Percentiles rank a stretch among this genome's conserved stretches.
Evolutionary conservation across 2,797 vertebrate species (phyloP).

Genomic region (Spinus olivaceus): DNA sequence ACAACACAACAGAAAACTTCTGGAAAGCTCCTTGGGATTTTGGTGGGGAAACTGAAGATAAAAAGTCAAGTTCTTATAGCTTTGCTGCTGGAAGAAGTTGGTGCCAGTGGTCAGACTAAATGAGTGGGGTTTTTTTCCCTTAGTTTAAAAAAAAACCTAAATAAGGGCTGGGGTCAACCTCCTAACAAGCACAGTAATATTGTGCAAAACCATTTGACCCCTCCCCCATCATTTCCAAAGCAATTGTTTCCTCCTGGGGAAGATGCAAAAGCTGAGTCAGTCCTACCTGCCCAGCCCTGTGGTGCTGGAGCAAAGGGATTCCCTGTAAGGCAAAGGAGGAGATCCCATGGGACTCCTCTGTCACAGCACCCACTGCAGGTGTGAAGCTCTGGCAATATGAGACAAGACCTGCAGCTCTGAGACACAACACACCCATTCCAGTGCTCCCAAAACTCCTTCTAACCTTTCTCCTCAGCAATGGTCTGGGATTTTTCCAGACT

Average conservation of each 20-base stretch:
- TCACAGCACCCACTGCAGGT: fast-evolving
- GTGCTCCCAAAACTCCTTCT: background rate
- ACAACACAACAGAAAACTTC: background rate
- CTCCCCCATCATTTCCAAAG: fast-evolving
- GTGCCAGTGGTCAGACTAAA: background rate
- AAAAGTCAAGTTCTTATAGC: background rate
- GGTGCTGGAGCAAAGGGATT: background rate
- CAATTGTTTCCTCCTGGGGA: background rate
- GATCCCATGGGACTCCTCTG: fast-evolving
- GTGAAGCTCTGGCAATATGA: background rate
- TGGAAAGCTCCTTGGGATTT: background rate
- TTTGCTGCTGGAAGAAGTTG: background rate
- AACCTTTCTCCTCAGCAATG: background rate
- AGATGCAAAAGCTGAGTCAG: background rate
- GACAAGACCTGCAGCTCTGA: background rate
- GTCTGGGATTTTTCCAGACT: background rate
- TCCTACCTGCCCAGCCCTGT: background rate
- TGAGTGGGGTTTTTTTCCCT: background rate
- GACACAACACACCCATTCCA: background rate
- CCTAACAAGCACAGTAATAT: fast-evolving
- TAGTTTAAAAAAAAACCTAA: background rate
- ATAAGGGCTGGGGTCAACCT: background rate
- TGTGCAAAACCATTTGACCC: background rate
- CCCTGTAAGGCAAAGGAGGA: background rate
- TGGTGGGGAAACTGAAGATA: background rate